Evolutionary conservation across 2,888 invertebrate species (phyloP).

Genomic region (Pseudoips prasinana): DNA sequence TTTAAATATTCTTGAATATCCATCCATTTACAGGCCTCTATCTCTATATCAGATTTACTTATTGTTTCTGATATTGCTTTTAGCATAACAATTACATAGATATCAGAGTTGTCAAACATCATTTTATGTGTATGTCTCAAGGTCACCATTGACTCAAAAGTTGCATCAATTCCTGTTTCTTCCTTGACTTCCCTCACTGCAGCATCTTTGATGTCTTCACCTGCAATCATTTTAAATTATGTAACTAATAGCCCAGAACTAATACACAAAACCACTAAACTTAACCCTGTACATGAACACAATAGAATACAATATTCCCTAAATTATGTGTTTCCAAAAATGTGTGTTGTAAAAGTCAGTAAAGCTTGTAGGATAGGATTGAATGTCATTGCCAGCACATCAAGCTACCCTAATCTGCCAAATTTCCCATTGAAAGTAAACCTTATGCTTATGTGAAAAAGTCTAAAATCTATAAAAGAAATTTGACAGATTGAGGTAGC

Average conservation of each 20-base stretch:
- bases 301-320: too few relatives aligned
- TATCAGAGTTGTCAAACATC: constrained; percentile 92
- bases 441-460: too few relatives aligned
- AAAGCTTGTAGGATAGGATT: too few relatives aligned
- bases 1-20: constrained; percentile 86
- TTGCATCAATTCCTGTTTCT: constrained; percentile 92
- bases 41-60: constrained; percentile 88
- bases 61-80: constrained; percentile 85
- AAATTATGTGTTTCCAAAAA: too few relatives aligned
- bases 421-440: too few relatives aligned
- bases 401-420: too few relatives aligned
- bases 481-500: too few relatives aligned
- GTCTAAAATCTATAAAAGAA: too few relatives aligned
- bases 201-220: constrained; percentile 91
- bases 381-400: too few relatives aligned
- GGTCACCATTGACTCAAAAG: constrained; percentile 88
- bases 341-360: too few relatives aligned
- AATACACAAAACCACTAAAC: neutral
- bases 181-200: constrained; percentile 93
- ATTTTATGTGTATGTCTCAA: constrained; percentile 90
- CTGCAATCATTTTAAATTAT: constrained; percentile 61
- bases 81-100: constrained; percentile 90
- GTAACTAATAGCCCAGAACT: neutral
- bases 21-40: constrained; percentile 92
- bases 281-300: too few relatives aligned